Evolutionary conservation across 1,140 invertebrate species (phyloP).

Genomic region (Anastrepha obliqua): DNA sequence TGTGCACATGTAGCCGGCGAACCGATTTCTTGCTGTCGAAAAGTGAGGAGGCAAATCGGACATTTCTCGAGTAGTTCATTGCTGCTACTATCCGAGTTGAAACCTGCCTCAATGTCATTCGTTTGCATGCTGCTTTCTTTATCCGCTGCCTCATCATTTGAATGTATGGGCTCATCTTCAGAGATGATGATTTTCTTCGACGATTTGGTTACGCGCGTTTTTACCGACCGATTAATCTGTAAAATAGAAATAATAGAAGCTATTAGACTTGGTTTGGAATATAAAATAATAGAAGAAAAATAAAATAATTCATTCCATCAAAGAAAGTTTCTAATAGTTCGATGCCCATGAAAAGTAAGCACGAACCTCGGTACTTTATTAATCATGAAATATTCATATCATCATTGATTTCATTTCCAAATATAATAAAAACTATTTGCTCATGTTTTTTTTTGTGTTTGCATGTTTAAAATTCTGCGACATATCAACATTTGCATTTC

Average conservation of each 20-base stretch:
- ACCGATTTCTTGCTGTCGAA: constrained; percentile 86
- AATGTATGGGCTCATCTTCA: constrained; percentile 60
- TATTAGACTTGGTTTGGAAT: background rate
- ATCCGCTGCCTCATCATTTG: background rate
- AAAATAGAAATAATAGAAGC: constrained; percentile 58
- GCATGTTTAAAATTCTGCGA: too few relatives aligned
- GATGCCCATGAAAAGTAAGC: too few relatives aligned
- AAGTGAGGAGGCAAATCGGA: constrained; percentile 86
- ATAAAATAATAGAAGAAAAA: too few relatives aligned
- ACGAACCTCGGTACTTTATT: too few relatives aligned
- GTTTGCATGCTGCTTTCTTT: constrained; percentile 28
- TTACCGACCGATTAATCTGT: constrained; percentile 58
- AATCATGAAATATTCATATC: too few relatives aligned
- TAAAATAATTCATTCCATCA: too few relatives aligned
- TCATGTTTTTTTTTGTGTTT: too few relatives aligned
- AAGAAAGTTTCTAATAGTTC: too few relatives aligned
- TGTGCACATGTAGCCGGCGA: constrained; percentile 92
- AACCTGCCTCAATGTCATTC: constrained; percentile 68
- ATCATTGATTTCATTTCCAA: too few relatives aligned
- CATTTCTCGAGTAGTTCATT: constrained; percentile 87
- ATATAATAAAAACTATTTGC: too few relatives aligned
- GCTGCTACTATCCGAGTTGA: constrained; percentile 79
- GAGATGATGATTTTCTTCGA: constrained; percentile 58
- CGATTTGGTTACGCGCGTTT: constrained; percentile 55
- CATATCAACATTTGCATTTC: too few relatives aligned